Percentiles rank a stretch among this genome's conserved stretches.
Evolutionary conservation across 2,113 vertebrate genomes (phyloP).

Genomic region (Apistogramma diplotaenia): DNA sequence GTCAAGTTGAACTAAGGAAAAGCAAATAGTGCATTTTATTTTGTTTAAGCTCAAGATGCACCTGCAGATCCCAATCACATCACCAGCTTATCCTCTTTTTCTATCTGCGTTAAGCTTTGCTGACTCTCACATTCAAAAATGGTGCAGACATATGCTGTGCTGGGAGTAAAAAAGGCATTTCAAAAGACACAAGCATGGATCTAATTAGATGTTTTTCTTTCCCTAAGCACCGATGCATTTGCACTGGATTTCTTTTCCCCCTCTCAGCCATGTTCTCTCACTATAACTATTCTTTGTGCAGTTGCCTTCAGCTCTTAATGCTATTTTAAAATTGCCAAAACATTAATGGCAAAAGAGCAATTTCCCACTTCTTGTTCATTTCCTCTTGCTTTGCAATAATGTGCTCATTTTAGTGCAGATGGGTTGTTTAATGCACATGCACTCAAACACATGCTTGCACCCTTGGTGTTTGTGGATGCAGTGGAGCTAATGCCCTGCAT

Average conservation of each 20-base stretch:
- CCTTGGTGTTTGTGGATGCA: not conserved
- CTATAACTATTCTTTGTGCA: not conserved
- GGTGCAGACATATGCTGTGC: not conserved
- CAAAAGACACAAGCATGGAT: not conserved
- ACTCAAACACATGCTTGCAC: not conserved
- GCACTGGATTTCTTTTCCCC: not conserved
- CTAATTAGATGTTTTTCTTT: not conserved
- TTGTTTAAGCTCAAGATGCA: not conserved
- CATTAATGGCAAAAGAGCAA: not conserved
- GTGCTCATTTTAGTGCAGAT: not conserved
- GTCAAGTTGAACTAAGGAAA: not conserved
- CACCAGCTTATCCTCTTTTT: not conserved
- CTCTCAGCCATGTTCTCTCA: not conserved
- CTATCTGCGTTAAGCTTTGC: not conserved
- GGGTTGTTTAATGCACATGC: not conserved
- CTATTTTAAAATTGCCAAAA: not conserved
- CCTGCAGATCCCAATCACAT: not conserved
- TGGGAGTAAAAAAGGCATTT: not conserved
- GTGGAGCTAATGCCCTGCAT: not conserved
- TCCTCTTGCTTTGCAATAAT: slow-evolving; percentile 3
- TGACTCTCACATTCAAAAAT: slow-evolving; percentile 3
- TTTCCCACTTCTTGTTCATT: slow-evolving; percentile 23
- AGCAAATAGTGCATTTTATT: not conserved
- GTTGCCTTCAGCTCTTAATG: not conserved
- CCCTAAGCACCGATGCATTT: not conserved